These are phyloP conservation scores for Styela clava DNA, from an alignment of 23 tunicate genomes.

Conservation along the genomic window DNA sequence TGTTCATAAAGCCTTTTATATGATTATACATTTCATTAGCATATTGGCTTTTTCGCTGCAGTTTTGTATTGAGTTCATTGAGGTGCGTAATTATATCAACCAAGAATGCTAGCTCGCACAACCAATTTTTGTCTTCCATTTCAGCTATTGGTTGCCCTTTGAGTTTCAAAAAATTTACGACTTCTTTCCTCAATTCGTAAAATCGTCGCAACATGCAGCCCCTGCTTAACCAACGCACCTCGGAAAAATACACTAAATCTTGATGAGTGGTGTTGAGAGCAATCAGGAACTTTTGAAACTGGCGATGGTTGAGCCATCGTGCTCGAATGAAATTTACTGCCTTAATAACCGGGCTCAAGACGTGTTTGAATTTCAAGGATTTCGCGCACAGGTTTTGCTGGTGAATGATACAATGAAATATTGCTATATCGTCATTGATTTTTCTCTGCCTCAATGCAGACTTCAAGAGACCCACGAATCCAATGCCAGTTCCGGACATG, in stretches of 20 bases:
- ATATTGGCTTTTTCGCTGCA: slow-evolving; percentile 30
- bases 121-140: slow-evolving; percentile 18
- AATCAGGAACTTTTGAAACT: slow-evolving; percentile 1
- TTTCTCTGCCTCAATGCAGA: slow-evolving; percentile 23
- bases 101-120: slow-evolving; percentile 37
- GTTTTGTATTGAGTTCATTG: slow-evolving; percentile 34
- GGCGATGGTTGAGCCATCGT: slow-evolving; percentile 40
- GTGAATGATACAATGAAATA: slow-evolving; percentile 3
- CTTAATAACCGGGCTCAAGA: slow-evolving; percentile 45
- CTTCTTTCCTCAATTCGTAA: slow-evolving; percentile 35
- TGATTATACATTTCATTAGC: slow-evolving; percentile 37
- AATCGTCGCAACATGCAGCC: slow-evolving; percentile 37
- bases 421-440: slow-evolving; percentile 34
- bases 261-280: neutral
- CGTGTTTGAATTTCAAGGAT: slow-evolving; percentile 36
- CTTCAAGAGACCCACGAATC: slow-evolving; percentile 33
- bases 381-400: neutral
- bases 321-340: slow-evolving; percentile 42
- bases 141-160: slow-evolving; percentile 25
- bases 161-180: slow-evolving; percentile 26
- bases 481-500: slow-evolving; percentile 42
- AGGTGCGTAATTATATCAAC: slow-evolving; percentile 33
- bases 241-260: slow-evolving; percentile 43
- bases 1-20: slow-evolving; percentile 34
- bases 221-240: slow-evolving; percentile 39